Percentiles rank a stretch among this genome's conserved stretches.
phyloP scores from a whole-genome alignment of 2,888 invertebrate genomes.

The Drosophila eohydei region DNA sequence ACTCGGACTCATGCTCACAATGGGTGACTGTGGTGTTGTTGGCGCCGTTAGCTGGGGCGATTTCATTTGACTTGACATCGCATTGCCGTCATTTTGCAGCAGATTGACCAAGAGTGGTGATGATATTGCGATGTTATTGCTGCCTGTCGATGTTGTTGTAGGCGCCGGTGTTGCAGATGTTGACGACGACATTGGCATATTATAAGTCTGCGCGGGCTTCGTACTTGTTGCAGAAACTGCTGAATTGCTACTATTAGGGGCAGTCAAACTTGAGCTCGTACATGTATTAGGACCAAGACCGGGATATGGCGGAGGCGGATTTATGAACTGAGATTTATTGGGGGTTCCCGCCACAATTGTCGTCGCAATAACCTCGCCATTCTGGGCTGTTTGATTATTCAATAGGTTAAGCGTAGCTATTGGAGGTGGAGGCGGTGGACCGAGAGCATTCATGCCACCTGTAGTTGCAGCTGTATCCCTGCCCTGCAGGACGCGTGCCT shows the following conservation, averaged over 20 bases:
- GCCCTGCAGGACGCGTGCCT: constrained; percentile 93
- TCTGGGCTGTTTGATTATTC: constrained; percentile 71
- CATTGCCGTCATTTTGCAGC: constrained; percentile 91
- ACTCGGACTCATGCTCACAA: constrained; percentile 67
- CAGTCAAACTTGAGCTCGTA: constrained; percentile 29
- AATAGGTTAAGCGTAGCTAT: constrained; percentile 80
- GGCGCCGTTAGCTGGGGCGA: constrained; percentile 67
- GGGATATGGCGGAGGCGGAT: constrained; percentile 84
- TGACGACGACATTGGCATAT: constrained; percentile 37
- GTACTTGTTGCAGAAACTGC: constrained; percentile 35
- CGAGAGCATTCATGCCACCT: constrained; percentile 50
- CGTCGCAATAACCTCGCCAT: constrained; percentile 63
- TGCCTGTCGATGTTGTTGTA: constrained; percentile 64
- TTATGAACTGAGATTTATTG: constrained; percentile 82
- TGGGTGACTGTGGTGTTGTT: constrained; percentile 66
- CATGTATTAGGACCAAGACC: constrained; percentile 67
- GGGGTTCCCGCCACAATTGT: constrained; percentile 37
- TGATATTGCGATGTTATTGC: constrained; percentile 89
- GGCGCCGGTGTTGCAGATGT: constrained; percentile 29
- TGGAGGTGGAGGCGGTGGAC: constrained; percentile 68
- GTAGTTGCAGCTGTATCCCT: constrained; percentile 86
- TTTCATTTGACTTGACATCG: constrained; percentile 76
- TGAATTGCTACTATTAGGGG: constrained; percentile 41
- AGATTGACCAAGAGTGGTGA: constrained; percentile 96
- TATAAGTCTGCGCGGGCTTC: constrained; percentile 43